A percentile compares a stretch with the other conserved stretches of the same genome.
Evolutionary conservation across 2,113 vertebrate species (phyloP).

Genomic region (Phrynocephalus versicolor): DNA sequence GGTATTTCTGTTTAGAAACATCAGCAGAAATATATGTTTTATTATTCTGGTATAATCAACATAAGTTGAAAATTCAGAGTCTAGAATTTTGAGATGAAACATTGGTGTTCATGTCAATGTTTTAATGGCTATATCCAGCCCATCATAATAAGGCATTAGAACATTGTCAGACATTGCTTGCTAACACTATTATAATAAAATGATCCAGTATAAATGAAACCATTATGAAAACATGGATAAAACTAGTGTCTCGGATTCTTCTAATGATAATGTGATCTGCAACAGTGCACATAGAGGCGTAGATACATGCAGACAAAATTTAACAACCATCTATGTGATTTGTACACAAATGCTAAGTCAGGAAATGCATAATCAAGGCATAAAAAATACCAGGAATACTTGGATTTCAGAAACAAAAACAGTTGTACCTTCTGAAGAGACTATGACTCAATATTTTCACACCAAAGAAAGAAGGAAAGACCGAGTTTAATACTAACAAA

Average conservation of each 20-base stretch:
- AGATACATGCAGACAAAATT: constrained; percentile 4
- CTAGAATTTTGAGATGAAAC: neutral
- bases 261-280: neutral
- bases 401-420: neutral
- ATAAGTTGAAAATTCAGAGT: neutral
- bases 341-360: neutral
- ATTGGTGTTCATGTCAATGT: neutral
- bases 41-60: neutral
- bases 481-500: neutral
- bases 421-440: constrained; percentile 32
- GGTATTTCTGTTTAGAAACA: neutral
- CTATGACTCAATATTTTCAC: constrained; percentile 14
- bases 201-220: neutral
- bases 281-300: neutral
- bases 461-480: neutral
- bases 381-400: constrained; percentile 11
- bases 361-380: constrained; percentile 30
- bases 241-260: neutral
- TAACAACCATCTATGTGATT: neutral
- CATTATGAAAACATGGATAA: constrained; percentile 23
- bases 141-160: neutral
- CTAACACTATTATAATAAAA: neutral
- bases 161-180: neutral
- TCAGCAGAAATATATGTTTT: neutral
- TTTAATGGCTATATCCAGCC: neutral